These are phyloP conservation scores for Rhopalosiphum maidis DNA, from an alignment of 1,140 invertebrate genomes.

Conservation along the genomic window DNA sequence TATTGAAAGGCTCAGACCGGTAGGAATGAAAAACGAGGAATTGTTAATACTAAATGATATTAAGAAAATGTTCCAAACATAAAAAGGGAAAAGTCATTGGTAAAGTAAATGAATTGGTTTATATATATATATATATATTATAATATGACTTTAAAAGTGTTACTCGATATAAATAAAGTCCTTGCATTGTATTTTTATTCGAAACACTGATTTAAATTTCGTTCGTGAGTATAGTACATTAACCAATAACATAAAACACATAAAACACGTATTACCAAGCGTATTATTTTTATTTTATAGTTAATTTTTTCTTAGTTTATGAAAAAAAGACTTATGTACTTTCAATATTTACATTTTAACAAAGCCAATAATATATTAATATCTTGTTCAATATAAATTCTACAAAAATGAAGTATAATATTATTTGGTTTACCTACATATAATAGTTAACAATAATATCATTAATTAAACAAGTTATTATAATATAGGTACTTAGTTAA, in stretches of 20 bases:
- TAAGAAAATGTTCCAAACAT: not conserved
- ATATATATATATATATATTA: not conserved
- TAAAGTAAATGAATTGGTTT: not conserved
- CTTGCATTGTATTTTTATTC: not conserved
- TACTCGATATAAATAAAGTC: not conserved
- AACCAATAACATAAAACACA: not conserved
- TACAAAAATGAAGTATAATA: not conserved
- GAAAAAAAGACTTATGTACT: not conserved
- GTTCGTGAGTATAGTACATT: not conserved
- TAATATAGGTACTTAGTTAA: not conserved
- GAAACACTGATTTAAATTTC: not conserved
- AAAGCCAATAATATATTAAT: too few relatives aligned
- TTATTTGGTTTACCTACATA: not conserved
- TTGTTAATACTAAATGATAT: not conserved
- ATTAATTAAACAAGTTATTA: not conserved
- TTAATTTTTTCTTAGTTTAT: not conserved
- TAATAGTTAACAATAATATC: not conserved
- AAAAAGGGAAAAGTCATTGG: not conserved
- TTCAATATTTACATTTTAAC: too few relatives aligned
- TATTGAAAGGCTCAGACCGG: not conserved
- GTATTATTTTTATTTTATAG: not conserved
- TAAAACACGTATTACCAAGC: not conserved
- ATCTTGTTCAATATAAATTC: too few relatives aligned
- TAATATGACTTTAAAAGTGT: not conserved
- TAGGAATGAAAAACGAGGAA: constrained; percentile 1